Base-by-base conservation (phyloP, 2,888 invertebrate genomes). In the Polietes domitor region DNA sequence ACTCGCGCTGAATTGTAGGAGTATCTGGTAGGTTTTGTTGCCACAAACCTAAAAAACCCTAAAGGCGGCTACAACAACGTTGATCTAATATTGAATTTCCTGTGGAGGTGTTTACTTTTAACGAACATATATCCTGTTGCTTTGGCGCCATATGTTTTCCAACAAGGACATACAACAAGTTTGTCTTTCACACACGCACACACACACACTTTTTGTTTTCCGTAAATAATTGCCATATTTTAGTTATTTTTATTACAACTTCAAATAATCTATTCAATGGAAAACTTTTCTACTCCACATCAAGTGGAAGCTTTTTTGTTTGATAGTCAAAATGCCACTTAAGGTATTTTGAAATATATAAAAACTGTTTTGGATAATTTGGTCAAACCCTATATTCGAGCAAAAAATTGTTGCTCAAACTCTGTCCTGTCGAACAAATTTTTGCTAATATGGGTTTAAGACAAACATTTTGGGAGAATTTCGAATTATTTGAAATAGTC, bases 51-150 rank as follows among this genome's bases (percentile, higher is more conserved):
- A 37, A 65, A 86, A 79, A 82, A 86, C 82, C 83, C 87, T 85
- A 85, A 87, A 86, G 88, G 87, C 87, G 88, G 87, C 87, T 82
- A 87, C 80, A 86, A 82, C 80, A 83, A 80, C 80, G 86, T 81
- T 74, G 80, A 71, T 53, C 77, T 71, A 82, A 87, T 89, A 90
- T 90, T 88, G 87, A 85, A 88, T 90, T 89, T 87, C 89, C 87
- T 85, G 86, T 85, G 80, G 86, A 82, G 88, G 86, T 83, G 87
- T 88, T 89, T 87, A 85, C 80, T 74, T 76, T 65, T 75, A 77
- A 84, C 50, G 75, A 86, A 77, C 72, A 79, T 73, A 81, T 85
- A 86, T 86, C 86, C 86, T 86, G 83, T 84, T 82, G 81, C 61
- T 83, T 81, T 79, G 81, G 77, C 78, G 83, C 79, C 81, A 79